Evolutionary conservation across 2,888 invertebrate genomes (phyloP).

Genomic region (Phaedon cochleariae): DNA sequence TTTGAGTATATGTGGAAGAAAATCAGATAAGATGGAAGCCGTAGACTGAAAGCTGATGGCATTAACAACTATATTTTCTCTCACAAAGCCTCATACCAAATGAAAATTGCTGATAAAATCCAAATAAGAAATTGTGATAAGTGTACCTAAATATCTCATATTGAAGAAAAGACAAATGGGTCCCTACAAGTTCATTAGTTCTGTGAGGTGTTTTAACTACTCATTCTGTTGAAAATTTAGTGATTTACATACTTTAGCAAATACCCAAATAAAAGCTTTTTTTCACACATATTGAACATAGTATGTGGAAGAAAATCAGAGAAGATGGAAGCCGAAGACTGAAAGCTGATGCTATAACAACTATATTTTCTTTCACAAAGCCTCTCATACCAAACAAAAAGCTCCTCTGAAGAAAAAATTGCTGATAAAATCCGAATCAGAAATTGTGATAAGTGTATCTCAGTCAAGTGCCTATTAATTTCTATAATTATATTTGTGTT

Average conservation of each 20-base stretch:
- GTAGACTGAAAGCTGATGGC: no score
- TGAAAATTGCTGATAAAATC: no score
- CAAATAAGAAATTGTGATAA: no score
- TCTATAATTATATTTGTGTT: no score
- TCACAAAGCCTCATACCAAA: no score
- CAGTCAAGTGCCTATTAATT: no score
- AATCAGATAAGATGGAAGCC: no score
- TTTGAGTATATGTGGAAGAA: no score
- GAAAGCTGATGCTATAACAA: slow-evolving; percentile 23
- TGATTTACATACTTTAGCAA: not conserved
- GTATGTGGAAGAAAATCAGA: slow-evolving; percentile 31
- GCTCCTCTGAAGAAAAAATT: not conserved
- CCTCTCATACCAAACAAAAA: not conserved
- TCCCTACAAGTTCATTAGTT: not conserved
- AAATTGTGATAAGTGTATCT: not conserved
- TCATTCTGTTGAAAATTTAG: not conserved
- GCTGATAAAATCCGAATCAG: not conserved
- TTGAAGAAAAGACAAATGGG: not conserved
- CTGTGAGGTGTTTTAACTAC: not conserved
- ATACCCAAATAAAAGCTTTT: not conserved
- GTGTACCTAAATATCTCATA: no score
- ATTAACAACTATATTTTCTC: no score
- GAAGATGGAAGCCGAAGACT: slow-evolving; percentile 26
- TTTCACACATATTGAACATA: slow-evolving; percentile 25
- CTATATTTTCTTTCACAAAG: slow-evolving; percentile 6